Percentiles rank a stretch among this genome's conserved stretches.
phyloP scores from a whole-genome alignment of 1,140 invertebrate genomes.

The Calycopis cecrops region DNA sequence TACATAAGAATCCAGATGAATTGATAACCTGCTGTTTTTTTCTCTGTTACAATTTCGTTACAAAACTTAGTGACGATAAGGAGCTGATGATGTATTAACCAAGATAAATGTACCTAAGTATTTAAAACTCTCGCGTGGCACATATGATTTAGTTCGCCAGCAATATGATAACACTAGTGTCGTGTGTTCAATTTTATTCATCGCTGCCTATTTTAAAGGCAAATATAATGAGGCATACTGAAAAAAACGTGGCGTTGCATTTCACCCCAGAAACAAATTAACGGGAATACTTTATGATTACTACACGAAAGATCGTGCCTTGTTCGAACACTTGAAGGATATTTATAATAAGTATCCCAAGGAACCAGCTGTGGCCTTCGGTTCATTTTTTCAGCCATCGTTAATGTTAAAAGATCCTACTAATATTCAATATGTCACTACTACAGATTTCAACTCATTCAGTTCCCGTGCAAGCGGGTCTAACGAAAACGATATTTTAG shows the following conservation, averaged over 20 bases:
- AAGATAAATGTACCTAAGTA: no score
- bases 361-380: conserved; percentile 42
- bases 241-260: conserved; percentile 15
- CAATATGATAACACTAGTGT: background rate
- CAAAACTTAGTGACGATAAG: no score
- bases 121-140: background rate
- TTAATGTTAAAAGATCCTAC: conserved; percentile 67
- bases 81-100: no score
- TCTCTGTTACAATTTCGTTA: no score
- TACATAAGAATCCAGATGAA: no score
- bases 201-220: conserved; percentile 5
- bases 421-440: conserved; percentile 67
- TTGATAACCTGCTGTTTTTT: no score
- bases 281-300: conserved; percentile 13
- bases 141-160: background rate
- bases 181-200: background rate
- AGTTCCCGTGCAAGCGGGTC: conserved; percentile 58
- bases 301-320: conserved; percentile 8
- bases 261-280: conserved; percentile 5
- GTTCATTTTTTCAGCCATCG: conserved; percentile 47
- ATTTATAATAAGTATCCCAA: conserved; percentile 28
- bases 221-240: conserved; percentile 19
- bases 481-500: conserved; percentile 71
- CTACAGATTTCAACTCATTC: conserved; percentile 69
- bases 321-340: conserved; percentile 25